Evolutionary conservation across 2,888 invertebrate genomes (phyloP), one percentile per base, ranked within the genome.

Genomic region (Didymodactylos carnosus): DNA sequence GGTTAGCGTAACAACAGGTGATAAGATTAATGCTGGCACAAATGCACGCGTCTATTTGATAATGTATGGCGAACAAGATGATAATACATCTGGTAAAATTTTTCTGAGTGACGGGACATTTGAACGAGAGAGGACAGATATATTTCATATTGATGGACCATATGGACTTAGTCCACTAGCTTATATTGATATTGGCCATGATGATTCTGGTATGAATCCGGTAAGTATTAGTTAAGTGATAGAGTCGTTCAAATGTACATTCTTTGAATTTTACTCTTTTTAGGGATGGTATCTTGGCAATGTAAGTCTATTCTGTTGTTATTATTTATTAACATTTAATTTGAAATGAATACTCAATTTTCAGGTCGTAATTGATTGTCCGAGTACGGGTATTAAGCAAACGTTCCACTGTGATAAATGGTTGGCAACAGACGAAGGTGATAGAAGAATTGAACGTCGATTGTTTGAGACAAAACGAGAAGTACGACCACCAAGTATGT

Each of bases 241-340:
- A n/a, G n/a, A n/a, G n/a, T n/a, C n/a, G n/a, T n/a, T n/a, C n/a
- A n/a, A n/a, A n/a, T n/a, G n/a, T n/a, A n/a, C n/a, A n/a, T n/a
- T n/a, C n/a, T n/a, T n/a, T n/a, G n/a, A n/a, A n/a, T n/a, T n/a
- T n/a, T n/a, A n/a, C n/a, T n/a, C n/a, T n/a, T n/a, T n/a, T n/a
- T n/a, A n/a, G n/a, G 83, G 82, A 23, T 83, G 83, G 83, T 80
- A 77, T 75, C 78, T 82, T 73, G 81, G 83, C 14, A 75, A 76
- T 75, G 80, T 79, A 27, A 14, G 49, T n/a, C n/a, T n/a, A n/a
- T n/a, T n/a, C 35, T 11, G 27, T 71, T 46, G 40, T 71, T 27
- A 71, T 25, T 25, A 46, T 43, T 43, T 43, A 14, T 16, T 43
- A 43, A n/a, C 19, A 2, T 16, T 1, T 7, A 43, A 7, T n/a